Percentiles rank a stretch among this genome's conserved stretches.
Conservation (phyloP, 1,140 invertebrate species). For the Papilio polyxenes region DNA sequence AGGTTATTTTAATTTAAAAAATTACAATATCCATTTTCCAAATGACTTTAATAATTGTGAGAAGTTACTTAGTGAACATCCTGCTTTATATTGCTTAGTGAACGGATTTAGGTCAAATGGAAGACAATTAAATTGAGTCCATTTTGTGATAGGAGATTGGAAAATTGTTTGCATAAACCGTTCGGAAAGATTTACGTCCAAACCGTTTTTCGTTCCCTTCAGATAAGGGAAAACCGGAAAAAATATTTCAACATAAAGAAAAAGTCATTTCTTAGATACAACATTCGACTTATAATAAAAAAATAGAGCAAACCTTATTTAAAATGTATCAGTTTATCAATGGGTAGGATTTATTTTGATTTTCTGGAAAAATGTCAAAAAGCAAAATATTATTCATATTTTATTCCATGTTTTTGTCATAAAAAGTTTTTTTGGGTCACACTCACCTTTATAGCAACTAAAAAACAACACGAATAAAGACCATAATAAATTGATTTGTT, state of each 20-base stretch:
- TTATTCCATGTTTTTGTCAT: too few species aligned
- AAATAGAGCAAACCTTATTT: too few species aligned
- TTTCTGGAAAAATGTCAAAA: too few species aligned
- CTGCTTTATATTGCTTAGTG: conserved; percentile 6
- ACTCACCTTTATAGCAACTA: too few species aligned
- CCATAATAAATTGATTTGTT: not conserved
- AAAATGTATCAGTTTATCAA: too few species aligned
- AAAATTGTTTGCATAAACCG: conserved; percentile 27
- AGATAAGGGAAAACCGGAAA: conserved; percentile 2
- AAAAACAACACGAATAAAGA: too few species aligned
- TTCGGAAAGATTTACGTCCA: conserved; percentile 22
- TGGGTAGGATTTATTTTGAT: too few species aligned
- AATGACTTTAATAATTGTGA: not conserved
- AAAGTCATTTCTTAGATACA: not conserved
- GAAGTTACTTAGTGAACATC: not conserved
- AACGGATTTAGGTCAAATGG: conserved; percentile 18
- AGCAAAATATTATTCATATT: too few species aligned
- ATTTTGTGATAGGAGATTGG: conserved; percentile 26
- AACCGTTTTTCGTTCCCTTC: conserved; percentile 1
- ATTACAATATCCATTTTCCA: too few species aligned
- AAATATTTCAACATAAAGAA: not conserved
- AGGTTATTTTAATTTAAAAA: too few species aligned
- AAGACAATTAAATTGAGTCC: conserved; percentile 24
- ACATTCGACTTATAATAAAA: not conserved
- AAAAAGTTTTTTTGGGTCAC: too few species aligned